phyloP scores from a whole-genome alignment of 2,113 vertebrate genomes.

The Alligator sinensis region DNA sequence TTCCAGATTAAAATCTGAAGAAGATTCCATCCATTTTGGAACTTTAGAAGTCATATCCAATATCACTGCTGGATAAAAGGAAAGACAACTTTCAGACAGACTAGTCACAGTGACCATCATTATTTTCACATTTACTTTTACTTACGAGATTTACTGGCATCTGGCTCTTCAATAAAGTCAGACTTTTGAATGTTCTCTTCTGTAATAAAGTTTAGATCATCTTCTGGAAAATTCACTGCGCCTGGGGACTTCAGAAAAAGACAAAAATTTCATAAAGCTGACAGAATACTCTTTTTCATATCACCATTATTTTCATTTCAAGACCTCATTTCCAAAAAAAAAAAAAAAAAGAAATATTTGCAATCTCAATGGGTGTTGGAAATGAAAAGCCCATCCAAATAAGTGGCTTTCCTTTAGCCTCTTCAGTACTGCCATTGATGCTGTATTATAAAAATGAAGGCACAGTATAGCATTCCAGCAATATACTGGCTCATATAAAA shows the following conservation, averaged over 20 bases:
- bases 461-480: rapidly evolving
- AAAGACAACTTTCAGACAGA: not conserved
- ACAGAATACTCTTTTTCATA: not conserved
- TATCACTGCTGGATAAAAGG: not conserved
- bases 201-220: not conserved
- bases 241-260: conserved; percentile 45
- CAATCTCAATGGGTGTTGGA: not conserved
- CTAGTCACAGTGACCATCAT: too few species aligned
- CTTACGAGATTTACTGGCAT: conserved; percentile 27
- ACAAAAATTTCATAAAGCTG: not conserved
- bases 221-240: not conserved
- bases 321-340: not conserved
- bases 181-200: conserved; percentile 20
- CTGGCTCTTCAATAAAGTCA: not conserved
- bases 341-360: not conserved
- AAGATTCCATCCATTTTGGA: not conserved
- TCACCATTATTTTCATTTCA: not conserved
- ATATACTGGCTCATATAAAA: not conserved
- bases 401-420: not conserved
- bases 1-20: not conserved
- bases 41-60: not conserved
- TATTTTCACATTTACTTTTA: conserved; percentile 17
- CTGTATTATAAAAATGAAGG: not conserved
- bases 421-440: not conserved
- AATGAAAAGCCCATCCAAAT: not conserved